Base-by-base conservation (phyloP, 2,797 vertebrate species). In the Calcarius lapponicus region DNA sequence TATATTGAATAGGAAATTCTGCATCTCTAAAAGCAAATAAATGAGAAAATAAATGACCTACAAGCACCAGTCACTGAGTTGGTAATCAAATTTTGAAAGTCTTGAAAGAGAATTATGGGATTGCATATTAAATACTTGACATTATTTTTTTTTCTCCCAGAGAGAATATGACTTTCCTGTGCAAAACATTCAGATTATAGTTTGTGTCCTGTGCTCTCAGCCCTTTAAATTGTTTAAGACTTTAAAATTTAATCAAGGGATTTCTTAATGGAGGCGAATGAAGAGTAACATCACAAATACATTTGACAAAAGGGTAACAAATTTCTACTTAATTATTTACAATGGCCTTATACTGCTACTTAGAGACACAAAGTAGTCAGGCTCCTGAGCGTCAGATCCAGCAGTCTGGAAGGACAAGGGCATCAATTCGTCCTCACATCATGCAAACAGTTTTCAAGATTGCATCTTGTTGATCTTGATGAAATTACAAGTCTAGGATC, bases 211-310 rank as follows among this genome's bases (percentile, higher is more conserved):
- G 92, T 96, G 94, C 97, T 98, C 94, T 97, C 97, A 98, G 97
- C 96, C 97, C 94, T 98, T 98, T 97, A 98, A 97, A 98, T 97
- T 98, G 98, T 98, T 98, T 98, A 98, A 98, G 98, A 98, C 97
- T 98, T 98, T 98, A 98, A 98, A 98, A 98, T 98, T 98, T 98
- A 98, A 98, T 98, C 98, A 98, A 98, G 98, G 93, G 97, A 98
- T 98, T 98, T 98, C 98, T 98, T 98, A 98, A 98, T 98, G 98
- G 98, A 98, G 95, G 97, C 17, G 22, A 92, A 96, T 97, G 97
- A 98, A 98, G 96, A 98, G 96, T 93, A 98, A 97, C 98, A 98
- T 98, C 98, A 98, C 97, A 98, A 98, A 98, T 97, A 98, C 97
- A 98, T 98, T 98, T 98, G 98, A 98, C 98, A 98, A 98, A 98